Percentiles rank a stretch among this genome's conserved stretches.
These are phyloP conservation scores for Drosophila punjabiensis DNA, from an alignment of 1,140 invertebrate genomes.

Conservation along the genomic window DNA sequence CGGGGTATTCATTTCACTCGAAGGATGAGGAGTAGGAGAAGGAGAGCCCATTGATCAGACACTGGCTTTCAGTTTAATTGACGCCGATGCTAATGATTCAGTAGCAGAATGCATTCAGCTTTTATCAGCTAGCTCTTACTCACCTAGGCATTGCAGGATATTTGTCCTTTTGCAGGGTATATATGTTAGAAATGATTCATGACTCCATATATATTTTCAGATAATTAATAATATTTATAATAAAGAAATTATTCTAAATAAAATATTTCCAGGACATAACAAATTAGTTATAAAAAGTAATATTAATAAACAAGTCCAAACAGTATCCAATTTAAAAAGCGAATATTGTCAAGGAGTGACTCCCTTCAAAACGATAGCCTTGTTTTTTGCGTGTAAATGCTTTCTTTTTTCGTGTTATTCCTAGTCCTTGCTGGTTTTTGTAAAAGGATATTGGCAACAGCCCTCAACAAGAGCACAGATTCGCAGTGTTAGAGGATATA, in stretches of 20 bases:
- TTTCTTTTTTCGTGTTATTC: background rate
- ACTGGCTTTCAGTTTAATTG: constrained; percentile 29
- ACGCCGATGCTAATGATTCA: constrained; percentile 42
- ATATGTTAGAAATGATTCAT: background rate
- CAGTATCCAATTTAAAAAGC: background rate
- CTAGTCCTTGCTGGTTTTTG: background rate
- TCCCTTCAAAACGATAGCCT: background rate
- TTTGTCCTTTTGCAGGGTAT: background rate
- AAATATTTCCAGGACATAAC: no score
- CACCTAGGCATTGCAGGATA: background rate
- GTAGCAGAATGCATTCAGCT: constrained; percentile 22
- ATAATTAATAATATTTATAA: background rate
- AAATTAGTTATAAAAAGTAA: background rate
- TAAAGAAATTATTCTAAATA: background rate
- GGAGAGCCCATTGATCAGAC: constrained; percentile 21
- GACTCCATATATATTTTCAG: background rate
- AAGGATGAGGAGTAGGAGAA: background rate
- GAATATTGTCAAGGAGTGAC: rapidly evolving
- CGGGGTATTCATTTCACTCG: constrained; percentile 20
- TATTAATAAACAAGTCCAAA: background rate
- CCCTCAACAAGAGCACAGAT: constrained; percentile 7
- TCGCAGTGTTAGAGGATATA: constrained; percentile 1
- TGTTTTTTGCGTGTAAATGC: background rate
- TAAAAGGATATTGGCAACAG: background rate
- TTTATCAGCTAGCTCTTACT: constrained; percentile 20